These are phyloP conservation scores for Forbesichthys papilliferus DNA, from an alignment of 2,113 vertebrate species.

Conservation along the genomic window DNA sequence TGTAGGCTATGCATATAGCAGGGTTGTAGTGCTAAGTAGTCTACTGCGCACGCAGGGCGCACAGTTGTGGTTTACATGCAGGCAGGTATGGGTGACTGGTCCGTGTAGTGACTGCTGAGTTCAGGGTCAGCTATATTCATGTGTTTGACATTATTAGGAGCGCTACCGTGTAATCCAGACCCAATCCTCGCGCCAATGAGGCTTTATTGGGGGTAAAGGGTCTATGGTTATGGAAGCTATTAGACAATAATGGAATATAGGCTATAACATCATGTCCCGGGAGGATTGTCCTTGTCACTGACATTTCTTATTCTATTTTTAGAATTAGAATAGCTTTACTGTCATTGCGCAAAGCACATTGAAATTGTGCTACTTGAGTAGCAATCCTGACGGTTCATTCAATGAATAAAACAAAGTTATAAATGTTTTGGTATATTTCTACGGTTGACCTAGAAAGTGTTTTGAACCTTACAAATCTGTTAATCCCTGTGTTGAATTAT, in stretches of 20 bases:
- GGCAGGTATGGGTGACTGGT: conserved; percentile 40
- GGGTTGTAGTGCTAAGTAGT: conserved; percentile 12
- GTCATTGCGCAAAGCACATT: too few relatives aligned
- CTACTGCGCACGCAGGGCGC: conserved; percentile 14
- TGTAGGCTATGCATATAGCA: not conserved
- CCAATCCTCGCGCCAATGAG: conserved; percentile 67
- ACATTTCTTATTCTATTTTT: conserved; percentile 30
- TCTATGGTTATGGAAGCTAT: conserved; percentile 74
- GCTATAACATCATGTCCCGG: conserved; percentile 43
- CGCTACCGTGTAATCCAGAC: conserved; percentile 73
- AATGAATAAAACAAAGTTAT: too few relatives aligned
- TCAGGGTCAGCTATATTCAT: conserved; percentile 66
- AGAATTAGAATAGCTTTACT: too few relatives aligned
- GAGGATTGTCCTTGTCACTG: conserved; percentile 44
- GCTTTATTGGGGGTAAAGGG: conserved; percentile 73
- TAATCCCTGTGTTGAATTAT: conserved; percentile 44
- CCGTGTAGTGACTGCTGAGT: conserved; percentile 40
- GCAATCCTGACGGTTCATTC: too few relatives aligned
- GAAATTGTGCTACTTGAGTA: too few relatives aligned
- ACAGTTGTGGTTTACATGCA: conserved; percentile 21
- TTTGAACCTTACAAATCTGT: conserved; percentile 32
- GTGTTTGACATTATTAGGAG: conserved; percentile 75
- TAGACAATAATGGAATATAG: conserved; percentile 75
- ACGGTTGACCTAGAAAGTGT: conserved; percentile 26
- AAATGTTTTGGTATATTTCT: conserved; percentile 12